Evolutionary conservation across 2,888 invertebrate species (phyloP), one percentile per base, ranked within the genome.

Genomic region (Sabellastarte sp.): DNA sequence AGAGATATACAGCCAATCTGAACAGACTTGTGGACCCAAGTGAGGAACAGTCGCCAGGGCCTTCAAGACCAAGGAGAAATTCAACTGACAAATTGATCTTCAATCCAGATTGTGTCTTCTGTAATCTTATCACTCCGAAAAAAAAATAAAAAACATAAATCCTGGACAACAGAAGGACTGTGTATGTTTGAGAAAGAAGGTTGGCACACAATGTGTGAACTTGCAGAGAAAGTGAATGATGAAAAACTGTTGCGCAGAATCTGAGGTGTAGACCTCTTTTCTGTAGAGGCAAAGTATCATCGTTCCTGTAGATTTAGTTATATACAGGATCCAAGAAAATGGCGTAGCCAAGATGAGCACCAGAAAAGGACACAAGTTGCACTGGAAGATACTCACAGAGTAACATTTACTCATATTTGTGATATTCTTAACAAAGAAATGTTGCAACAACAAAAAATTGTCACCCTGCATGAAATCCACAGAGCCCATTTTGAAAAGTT

Each of bases 131-230:
- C 15, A 5, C n/a, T 5, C 15, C 15, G 53, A 53, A 53, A 53
- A 53, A 26, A 53, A 26, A 10, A 5, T 15, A n/a, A 53, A 26
- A 5, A 5, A 20, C 5, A 53, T n/a, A 24, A 24, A 26, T 5
- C 5, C 24, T 53, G 53, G 53, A 26, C 53, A 15, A 53, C 53
- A 53, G n/a, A 53, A 53, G 53, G 53, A 5, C 4, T 53, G 53
- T n/a, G 15, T 53, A 15, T 5, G 24, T 53, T 53, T 53, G 26
- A 53, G 15, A n/a, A 5, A 5, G 53, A 53, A 5, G 53, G 53
- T 5, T 53, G 53, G 15, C 5, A 53, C 5, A n/a, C 53, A 20
- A 24, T 53, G 5, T 24, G 5, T 15, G 53, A 53, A 5, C 5
- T 53, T 15, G 53, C 53, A 15, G 53, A 53, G 26, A 53, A 53